Conservation (phyloP, 1,140 invertebrate species). For the Aphelinus certus region DNA sequence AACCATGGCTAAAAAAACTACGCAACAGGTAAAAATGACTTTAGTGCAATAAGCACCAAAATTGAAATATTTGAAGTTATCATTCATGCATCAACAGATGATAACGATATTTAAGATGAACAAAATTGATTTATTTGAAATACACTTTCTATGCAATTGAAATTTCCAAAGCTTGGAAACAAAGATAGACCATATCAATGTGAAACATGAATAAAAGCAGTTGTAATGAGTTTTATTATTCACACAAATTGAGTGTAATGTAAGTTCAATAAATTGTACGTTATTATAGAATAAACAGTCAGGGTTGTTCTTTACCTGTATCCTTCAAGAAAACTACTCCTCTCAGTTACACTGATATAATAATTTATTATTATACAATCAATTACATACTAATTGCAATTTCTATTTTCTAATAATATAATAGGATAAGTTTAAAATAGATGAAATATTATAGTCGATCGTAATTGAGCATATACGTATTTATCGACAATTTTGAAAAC, state of each 20-base stretch:
- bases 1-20: background rate
- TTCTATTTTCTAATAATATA: no score
- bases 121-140: conserved; percentile 19
- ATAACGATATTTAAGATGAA: conserved; percentile 46
- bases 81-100: conserved; percentile 13
- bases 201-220: background rate
- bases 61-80: conserved; percentile 50
- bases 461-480: no score
- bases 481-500: no score
- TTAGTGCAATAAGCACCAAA: conserved; percentile 41
- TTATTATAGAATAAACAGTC: conserved; percentile 28
- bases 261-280: conserved; percentile 41
- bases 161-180: conserved; percentile 12
- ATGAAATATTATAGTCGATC: no score
- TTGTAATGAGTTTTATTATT: conserved; percentile 34
- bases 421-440: no score
- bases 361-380: conserved; percentile 47
- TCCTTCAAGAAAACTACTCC: background rate
- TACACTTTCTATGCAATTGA: background rate
- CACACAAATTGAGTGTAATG: conserved; percentile 37
- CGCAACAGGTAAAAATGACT: conserved; percentile 34
- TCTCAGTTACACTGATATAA: conserved; percentile 22
- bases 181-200: conserved; percentile 15
- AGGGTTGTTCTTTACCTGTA: background rate
- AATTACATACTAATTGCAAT: conserved; percentile 19